phyloP scores from a whole-genome alignment of 2,888 invertebrate species.

The Liopterus haemorrhoidalis region DNA sequence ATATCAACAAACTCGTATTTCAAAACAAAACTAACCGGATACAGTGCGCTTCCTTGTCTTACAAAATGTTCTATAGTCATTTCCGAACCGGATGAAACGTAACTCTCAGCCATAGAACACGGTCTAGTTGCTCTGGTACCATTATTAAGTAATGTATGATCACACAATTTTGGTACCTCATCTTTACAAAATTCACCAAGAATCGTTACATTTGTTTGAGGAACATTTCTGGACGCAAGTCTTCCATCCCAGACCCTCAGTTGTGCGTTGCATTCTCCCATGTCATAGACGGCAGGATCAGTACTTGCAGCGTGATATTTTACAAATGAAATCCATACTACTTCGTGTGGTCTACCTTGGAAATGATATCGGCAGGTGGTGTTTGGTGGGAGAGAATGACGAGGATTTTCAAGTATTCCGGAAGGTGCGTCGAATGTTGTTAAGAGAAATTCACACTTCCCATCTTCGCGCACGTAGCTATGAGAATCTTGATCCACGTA shows the following conservation, averaged over 20 bases:
- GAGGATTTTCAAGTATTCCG: constrained; percentile 67
- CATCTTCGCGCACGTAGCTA: constrained; percentile 65
- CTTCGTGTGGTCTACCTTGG: constrained; percentile 66
- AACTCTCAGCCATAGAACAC: constrained; percentile 66
- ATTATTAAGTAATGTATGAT: constrained; percentile 67
- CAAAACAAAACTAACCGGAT: constrained; percentile 70
- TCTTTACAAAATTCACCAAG: constrained; percentile 73
- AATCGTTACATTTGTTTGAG: constrained; percentile 49
- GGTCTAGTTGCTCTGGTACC: constrained; percentile 66
- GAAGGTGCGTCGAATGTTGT: constrained; percentile 69
- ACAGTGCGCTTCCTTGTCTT: constrained; percentile 71
- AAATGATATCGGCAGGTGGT: constrained; percentile 78
- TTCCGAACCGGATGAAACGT: constrained; percentile 69
- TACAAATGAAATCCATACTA: constrained; percentile 77
- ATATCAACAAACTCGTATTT: constrained; percentile 79
- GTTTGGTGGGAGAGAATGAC: constrained; percentile 73
- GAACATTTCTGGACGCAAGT: constrained; percentile 37
- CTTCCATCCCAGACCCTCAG: constrained; percentile 73
- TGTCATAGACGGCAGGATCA: constrained; percentile 60
- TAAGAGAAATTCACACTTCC: constrained; percentile 69
- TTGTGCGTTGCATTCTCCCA: constrained; percentile 67
- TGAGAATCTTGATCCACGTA: constrained; percentile 71
- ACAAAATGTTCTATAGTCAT: constrained; percentile 70
- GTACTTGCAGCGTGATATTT: constrained; percentile 71
- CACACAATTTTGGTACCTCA: constrained; percentile 67